Conservation (phyloP, 53 echinoderm and acorn worm genomes). For the Apostichopus leukothele region DNA sequence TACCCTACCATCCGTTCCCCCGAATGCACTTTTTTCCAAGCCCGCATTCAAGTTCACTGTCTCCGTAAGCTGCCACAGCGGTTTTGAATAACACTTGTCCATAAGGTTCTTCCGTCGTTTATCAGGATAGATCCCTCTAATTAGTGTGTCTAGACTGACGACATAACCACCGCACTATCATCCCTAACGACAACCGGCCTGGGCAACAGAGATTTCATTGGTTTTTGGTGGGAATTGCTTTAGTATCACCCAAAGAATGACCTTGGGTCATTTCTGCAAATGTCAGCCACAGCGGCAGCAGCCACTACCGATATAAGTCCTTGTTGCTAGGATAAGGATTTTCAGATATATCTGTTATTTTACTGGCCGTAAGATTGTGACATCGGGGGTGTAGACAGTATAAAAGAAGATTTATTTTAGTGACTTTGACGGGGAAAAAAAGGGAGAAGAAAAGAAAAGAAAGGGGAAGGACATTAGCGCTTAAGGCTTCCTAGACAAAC, state of each 20-base stretch:
- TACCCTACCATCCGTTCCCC: too few relatives aligned
- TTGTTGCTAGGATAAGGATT: conserved; percentile 13
- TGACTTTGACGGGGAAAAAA: background rate
- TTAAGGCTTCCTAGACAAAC: background rate
- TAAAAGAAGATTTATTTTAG: background rate
- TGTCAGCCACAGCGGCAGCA: background rate
- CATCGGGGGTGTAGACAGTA: background rate
- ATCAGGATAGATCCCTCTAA: conserved; percentile 19
- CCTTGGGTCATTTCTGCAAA: conserved; percentile 27
- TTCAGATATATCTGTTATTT: conserved; percentile 6
- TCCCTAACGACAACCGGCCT: conserved; percentile 14
- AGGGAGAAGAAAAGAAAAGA: too few relatives aligned
- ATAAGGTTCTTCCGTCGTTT: background rate
- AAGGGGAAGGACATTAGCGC: background rate
- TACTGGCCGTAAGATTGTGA: background rate
- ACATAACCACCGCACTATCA: background rate
- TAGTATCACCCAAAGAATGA: background rate
- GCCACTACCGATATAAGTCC: background rate
- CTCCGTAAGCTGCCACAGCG: too few relatives aligned
- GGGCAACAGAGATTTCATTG: conserved; percentile 40
- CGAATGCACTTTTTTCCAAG: too few relatives aligned
- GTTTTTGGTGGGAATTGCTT: background rate
- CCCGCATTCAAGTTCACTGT: too few relatives aligned
- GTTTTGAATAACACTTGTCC: too few relatives aligned
- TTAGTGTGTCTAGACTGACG: conserved; percentile 32